Base-by-base conservation (phyloP, 2,797 vertebrate species). In the Rhadinocentrus ornatus region DNA sequence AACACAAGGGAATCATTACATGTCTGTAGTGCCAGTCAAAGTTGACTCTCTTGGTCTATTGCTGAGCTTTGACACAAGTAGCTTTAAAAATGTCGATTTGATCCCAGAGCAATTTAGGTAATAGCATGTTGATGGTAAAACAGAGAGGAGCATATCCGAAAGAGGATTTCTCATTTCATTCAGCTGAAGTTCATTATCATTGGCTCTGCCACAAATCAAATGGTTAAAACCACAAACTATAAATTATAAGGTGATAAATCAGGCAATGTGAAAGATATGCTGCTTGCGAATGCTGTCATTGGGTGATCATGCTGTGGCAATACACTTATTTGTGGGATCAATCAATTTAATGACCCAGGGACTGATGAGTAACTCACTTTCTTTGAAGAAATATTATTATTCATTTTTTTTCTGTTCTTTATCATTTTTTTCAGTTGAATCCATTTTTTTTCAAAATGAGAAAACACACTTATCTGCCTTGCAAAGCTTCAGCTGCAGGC, bases 401-500 rank as follows among this genome's bases (percentile, higher is more conserved):
- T 70, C 60, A 62, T 62, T 72, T 66, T 9, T 29, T 66, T 71
- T 69, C 59, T 69, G 53, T 31, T 62, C 15, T 60, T 52, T 13
- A 74, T 75, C 32, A 60, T 82, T 71, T 62, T 67, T 74, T 65
- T 78, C 61, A 59, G 61, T 31, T 48, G 27, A 77, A 71, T 41
- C 18, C 58, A 63, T 67, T 81, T 62, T 44, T 83, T 83, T 85
- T 72, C 53, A 78, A 44, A 75, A 41, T 18, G 46, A 71, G 48
- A 15, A 58, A 78, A 41, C 68, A 77, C 76, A 77, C 84, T 64
- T 3, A 11, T 73, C 70, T 59, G 20, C 61, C 57, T 59, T 56
- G 66, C 68, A 71, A 73, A 81, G 79, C 67, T 76, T 80, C 68
- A 68, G 74, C 78, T 87, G 66, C 57, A 71, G 78, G 82, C 82